phyloP scores from a whole-genome alignment of 2,113 vertebrate species.

The Toxotes jaculatrix region DNA sequence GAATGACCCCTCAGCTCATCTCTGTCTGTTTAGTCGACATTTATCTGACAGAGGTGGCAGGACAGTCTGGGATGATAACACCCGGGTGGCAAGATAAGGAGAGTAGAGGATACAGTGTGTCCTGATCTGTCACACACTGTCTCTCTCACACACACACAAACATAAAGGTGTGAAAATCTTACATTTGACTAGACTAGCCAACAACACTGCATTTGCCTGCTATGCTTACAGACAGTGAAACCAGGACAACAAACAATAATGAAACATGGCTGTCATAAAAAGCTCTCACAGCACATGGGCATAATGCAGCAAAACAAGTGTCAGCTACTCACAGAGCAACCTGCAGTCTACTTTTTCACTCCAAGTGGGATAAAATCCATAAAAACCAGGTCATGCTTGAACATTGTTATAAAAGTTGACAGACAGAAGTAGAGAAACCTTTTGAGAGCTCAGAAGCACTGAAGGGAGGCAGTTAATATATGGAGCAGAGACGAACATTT shows the following conservation, averaged over 20 bases:
- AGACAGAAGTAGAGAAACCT: neutral
- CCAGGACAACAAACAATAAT: conserved; percentile 6
- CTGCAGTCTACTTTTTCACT: neutral
- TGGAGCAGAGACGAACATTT: neutral
- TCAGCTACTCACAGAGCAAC: neutral
- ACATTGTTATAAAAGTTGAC: conserved; percentile 4
- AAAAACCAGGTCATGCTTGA: neutral
- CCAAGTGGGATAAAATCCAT: conserved; percentile 7
- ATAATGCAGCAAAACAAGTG: neutral
- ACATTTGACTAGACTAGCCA: neutral
- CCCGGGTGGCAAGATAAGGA: conserved; percentile 42
- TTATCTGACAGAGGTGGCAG: conserved; percentile 40
- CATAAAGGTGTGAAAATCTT: neutral
- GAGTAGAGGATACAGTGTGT: conserved; percentile 19
- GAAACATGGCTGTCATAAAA: neutral
- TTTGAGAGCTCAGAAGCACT: conserved; percentile 8
- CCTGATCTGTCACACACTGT: neutral
- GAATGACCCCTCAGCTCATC: conserved; percentile 13
- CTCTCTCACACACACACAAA: neutral
- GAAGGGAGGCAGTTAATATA: neutral
- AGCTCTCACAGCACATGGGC: neutral
- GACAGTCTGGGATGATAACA: conserved; percentile 39
- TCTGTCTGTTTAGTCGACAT: conserved; percentile 6
- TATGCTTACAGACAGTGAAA: conserved; percentile 10
- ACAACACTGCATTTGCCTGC: neutral